Percentiles rank a stretch among this genome's conserved stretches.
phyloP scores from a whole-genome alignment of 2,888 invertebrate genomes.

The Pollenia griseotomentosa region DNA sequence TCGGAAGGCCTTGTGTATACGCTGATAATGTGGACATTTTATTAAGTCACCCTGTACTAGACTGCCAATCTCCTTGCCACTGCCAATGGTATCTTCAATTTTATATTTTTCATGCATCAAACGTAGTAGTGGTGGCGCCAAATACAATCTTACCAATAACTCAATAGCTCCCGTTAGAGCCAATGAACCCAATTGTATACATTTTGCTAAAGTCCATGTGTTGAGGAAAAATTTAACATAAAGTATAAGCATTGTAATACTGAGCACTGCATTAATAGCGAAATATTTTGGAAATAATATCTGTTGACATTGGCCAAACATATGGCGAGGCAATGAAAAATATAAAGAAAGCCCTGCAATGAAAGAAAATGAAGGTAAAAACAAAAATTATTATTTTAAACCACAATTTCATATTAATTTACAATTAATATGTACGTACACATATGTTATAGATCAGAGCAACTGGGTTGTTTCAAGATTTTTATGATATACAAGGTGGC shows the following conservation, averaged over 20 bases:
- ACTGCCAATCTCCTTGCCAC: slow-evolving; percentile 91
- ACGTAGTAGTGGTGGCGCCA: slow-evolving; percentile 90
- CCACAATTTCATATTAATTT: slow-evolving; percentile 42
- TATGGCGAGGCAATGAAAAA: slow-evolving; percentile 93
- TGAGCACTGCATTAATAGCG: slow-evolving; percentile 90
- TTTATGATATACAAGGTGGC: not conserved
- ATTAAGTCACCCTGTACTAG: slow-evolving; percentile 89
- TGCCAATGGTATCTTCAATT: slow-evolving; percentile 90
- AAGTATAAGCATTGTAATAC: slow-evolving; percentile 89
- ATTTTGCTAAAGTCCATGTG: slow-evolving; percentile 86
- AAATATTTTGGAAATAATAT: slow-evolving; percentile 95
- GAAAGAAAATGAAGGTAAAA: slow-evolving; percentile 55
- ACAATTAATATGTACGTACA: not conserved
- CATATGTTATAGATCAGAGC: slow-evolving; percentile 35
- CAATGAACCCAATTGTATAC: slow-evolving; percentile 85
- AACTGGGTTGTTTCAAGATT: not conserved
- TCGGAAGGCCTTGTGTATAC: slow-evolving; percentile 90
- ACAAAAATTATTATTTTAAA: slow-evolving; percentile 28
- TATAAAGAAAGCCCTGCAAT: slow-evolving; percentile 92
- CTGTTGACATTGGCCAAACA: slow-evolving; percentile 94
- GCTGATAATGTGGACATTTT: slow-evolving; percentile 91
- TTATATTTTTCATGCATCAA: slow-evolving; percentile 90
- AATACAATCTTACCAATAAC: slow-evolving; percentile 89
- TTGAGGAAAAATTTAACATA: slow-evolving; percentile 85
- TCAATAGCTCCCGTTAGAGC: slow-evolving; percentile 86